Evolutionary conservation across 2,113 vertebrate species (phyloP).

Genomic region (Lasiurus cinereus): DNA sequence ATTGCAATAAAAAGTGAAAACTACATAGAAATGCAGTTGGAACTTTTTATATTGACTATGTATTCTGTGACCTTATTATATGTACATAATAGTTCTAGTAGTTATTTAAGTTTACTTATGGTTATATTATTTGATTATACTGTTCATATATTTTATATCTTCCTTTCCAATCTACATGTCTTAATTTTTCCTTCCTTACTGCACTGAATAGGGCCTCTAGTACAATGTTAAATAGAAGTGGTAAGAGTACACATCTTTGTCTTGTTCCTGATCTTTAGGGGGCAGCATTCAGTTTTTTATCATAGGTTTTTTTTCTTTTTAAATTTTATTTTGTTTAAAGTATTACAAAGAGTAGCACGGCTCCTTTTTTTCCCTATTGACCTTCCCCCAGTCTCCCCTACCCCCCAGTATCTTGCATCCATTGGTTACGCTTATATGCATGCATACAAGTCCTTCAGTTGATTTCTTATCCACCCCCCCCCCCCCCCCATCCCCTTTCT

Average conservation of each 20-base stretch:
- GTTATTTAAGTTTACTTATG: neutral
- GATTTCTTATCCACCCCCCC: too few species aligned
- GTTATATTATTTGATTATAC: neutral
- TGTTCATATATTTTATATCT: neutral
- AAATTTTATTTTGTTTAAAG: too few species aligned
- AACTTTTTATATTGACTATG: neutral
- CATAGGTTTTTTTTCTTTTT: neutral
- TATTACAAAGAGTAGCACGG: too few species aligned
- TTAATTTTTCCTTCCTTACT: slow-evolving; percentile 5
- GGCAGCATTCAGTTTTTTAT: slow-evolving; percentile 14
- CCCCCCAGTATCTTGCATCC: too few species aligned
- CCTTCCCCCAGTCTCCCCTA: too few species aligned
- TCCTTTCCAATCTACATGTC: neutral
- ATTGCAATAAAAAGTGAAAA: neutral
- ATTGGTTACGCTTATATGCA: too few species aligned
- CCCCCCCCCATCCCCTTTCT: too few species aligned
- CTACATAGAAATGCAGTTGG: neutral
- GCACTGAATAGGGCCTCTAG: neutral
- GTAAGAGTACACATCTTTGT: neutral
- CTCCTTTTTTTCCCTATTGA: too few species aligned
- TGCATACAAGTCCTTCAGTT: too few species aligned
- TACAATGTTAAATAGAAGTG: neutral
- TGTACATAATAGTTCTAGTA: neutral
- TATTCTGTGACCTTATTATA: neutral
- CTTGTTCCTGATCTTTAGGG: neutral